Conservation (phyloP, 2,888 invertebrate species). For the Zygaena filipendulae region DNA sequence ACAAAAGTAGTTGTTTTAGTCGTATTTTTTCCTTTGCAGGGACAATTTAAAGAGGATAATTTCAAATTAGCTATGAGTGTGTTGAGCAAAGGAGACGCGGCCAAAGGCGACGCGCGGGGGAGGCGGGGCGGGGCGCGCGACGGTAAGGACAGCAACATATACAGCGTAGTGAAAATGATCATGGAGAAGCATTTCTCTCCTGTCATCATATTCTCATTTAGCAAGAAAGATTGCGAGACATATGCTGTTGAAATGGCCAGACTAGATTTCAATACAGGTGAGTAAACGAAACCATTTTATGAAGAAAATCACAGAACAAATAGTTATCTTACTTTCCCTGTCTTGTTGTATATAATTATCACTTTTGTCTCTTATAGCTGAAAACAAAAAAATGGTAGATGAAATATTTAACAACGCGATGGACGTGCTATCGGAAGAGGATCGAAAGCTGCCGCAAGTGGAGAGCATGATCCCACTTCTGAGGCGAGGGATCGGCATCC, state of each 20-base stretch:
- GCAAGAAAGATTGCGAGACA: constrained; percentile 97
- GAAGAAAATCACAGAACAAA: too few relatives aligned
- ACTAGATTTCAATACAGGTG: constrained; percentile 93
- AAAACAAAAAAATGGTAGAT: constrained; percentile 94
- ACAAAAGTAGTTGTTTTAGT: background rate
- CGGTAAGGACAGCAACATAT: constrained; percentile 83
- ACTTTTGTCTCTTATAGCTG: constrained; percentile 66
- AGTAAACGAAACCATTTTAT: too few relatives aligned
- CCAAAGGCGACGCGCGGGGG: constrained; percentile 83
- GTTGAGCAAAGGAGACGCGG: constrained; percentile 84
- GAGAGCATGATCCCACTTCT: constrained; percentile 93
- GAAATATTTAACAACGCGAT: constrained; percentile 99
- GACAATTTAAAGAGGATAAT: constrained; percentile 96
- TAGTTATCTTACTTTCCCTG: too few relatives aligned
- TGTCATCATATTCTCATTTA: constrained; percentile 98
- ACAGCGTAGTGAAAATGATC: constrained; percentile 98
- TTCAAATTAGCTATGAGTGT: constrained; percentile 98
- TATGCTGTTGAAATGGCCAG: constrained; percentile 98
- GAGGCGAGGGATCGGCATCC: constrained; percentile 96
- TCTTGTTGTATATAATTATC: too few relatives aligned
- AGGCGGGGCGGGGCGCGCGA: constrained; percentile 77
- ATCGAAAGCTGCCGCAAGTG: constrained; percentile 93
- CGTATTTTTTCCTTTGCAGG: constrained; percentile 58
- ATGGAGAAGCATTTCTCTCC: constrained; percentile 98
- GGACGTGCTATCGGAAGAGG: constrained; percentile 94